phyloP scores from a whole-genome alignment of 1,140 invertebrate species.

The Holcopasites calliopsidis region DNA sequence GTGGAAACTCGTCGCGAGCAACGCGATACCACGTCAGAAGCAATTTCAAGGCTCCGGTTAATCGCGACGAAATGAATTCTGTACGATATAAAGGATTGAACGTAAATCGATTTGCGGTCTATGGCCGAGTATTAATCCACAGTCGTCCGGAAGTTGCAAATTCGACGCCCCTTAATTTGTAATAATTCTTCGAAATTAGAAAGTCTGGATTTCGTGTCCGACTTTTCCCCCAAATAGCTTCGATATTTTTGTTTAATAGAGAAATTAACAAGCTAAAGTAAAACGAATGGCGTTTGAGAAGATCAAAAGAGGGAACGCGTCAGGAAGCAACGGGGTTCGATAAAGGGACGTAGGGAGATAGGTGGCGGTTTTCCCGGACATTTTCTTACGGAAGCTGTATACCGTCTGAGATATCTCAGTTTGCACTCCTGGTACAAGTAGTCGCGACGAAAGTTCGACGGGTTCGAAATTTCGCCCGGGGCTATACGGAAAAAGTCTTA shows the following conservation, averaged over 20 bases:
- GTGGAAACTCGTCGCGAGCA: neutral
- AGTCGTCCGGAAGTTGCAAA: no score
- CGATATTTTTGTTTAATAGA: no score
- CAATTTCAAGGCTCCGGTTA: no score
- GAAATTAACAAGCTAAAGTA: no score
- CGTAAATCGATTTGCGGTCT: no score
- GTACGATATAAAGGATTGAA: neutral
- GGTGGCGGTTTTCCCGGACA: conserved; percentile 39
- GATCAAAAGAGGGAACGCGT: neutral
- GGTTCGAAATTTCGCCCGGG: conserved; percentile 69
- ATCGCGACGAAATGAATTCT: neutral
- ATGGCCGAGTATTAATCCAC: no score
- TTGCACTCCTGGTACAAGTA: conserved; percentile 67
- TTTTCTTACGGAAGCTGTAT: conserved; percentile 40
- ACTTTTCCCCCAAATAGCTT: no score
- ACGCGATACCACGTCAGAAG: neutral
- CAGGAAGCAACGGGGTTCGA: neutral
- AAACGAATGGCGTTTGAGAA: no score
- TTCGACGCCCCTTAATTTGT: no score
- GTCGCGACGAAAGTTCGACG: conserved; percentile 68
- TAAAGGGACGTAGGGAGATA: conserved; percentile 31
- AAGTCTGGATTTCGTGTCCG: no score
- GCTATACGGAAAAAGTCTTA: conserved; percentile 72
- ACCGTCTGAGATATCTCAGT: conserved; percentile 64
- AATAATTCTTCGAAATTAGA: no score